These are phyloP conservation scores for Aptenodytes patagonicus DNA, from an alignment of 2,113 vertebrate genomes.

Conservation along the genomic window DNA sequence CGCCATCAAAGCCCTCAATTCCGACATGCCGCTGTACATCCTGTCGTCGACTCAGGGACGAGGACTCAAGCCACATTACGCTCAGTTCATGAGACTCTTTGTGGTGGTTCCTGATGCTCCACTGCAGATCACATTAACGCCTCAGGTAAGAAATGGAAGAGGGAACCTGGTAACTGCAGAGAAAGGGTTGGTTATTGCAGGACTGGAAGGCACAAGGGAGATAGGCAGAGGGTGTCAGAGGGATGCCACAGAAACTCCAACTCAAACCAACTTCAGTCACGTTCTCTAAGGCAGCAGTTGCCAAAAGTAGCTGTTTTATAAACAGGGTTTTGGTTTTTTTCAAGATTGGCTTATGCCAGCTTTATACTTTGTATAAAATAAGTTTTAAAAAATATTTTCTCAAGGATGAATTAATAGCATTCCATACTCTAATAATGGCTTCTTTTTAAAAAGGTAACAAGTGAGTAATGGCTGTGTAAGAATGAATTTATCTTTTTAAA, in stretches of 20 bases:
- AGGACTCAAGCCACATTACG: slow-evolving; percentile 91
- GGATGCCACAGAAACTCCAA: neutral
- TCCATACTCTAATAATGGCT: neutral
- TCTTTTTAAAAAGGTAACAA: neutral
- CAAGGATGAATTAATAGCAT: neutral
- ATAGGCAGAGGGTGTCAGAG: neutral
- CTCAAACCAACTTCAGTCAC: neutral
- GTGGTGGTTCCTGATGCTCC: slow-evolving; percentile 93
- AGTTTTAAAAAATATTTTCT: neutral
- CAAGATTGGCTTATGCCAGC: neutral
- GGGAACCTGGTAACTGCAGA: neutral
- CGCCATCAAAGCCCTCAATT: slow-evolving; percentile 89
- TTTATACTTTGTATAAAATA: neutral
- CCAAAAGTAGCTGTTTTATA: neutral
- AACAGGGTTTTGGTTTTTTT: neutral
- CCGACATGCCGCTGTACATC: slow-evolving; percentile 96
- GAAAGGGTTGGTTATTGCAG: neutral
- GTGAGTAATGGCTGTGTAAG: neutral
- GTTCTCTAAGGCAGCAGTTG: neutral
- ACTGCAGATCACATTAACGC: slow-evolving; percentile 88
- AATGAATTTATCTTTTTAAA: neutral
- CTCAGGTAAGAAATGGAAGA: slow-evolving; percentile 82
- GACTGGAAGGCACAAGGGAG: neutral
- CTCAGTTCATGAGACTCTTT: slow-evolving; percentile 92
- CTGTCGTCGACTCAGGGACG: slow-evolving; percentile 91